These are phyloP conservation scores for Nibea coibor DNA, from an alignment of 2,113 vertebrate genomes.

Conservation along the genomic window DNA sequence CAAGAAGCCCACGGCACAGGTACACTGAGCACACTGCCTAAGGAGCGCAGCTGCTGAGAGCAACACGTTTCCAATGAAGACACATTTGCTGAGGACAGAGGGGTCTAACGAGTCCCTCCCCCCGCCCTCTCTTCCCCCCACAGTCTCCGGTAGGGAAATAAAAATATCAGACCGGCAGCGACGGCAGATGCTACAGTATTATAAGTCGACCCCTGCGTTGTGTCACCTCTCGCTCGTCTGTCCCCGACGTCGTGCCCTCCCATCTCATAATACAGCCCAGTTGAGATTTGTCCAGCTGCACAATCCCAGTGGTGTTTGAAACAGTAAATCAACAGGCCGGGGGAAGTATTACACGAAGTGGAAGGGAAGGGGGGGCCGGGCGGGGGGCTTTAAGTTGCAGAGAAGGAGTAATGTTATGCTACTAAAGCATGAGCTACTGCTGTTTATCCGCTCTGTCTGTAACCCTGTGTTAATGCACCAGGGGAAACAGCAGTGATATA, in stretches of 20 bases:
- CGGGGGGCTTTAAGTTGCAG: conserved; percentile 43
- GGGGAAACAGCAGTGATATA: conserved; percentile 12
- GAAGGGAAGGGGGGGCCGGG: neutral
- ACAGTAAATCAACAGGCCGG: conserved; percentile 79
- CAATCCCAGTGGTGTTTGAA: conserved; percentile 67
- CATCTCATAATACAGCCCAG: conserved; percentile 57
- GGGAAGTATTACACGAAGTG: conserved; percentile 67
- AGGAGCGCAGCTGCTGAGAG: conserved; percentile 49
- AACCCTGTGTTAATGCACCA: conserved; percentile 67
- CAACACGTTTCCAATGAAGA: conserved; percentile 54
- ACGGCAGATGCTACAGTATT: conserved; percentile 49
- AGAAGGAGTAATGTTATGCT: conserved; percentile 68
- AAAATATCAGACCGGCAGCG: conserved; percentile 67
- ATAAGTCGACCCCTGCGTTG: conserved; percentile 34
- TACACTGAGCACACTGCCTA: conserved; percentile 60
- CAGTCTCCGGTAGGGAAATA: conserved; percentile 23
- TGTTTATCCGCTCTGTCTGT: conserved; percentile 72
- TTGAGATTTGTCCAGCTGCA: conserved; percentile 69
- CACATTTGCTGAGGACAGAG: conserved; percentile 55
- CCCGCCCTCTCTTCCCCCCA: neutral
- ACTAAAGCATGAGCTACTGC: conserved; percentile 80
- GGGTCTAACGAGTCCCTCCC: conserved; percentile 44
- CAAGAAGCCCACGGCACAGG: conserved; percentile 57
- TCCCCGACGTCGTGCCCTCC: conserved; percentile 14
- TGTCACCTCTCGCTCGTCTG: conserved; percentile 56